Percentiles rank a stretch among this genome's conserved stretches.
Conservation (phyloP, 2,888 invertebrate species). For the Drosophila recens region DNA sequence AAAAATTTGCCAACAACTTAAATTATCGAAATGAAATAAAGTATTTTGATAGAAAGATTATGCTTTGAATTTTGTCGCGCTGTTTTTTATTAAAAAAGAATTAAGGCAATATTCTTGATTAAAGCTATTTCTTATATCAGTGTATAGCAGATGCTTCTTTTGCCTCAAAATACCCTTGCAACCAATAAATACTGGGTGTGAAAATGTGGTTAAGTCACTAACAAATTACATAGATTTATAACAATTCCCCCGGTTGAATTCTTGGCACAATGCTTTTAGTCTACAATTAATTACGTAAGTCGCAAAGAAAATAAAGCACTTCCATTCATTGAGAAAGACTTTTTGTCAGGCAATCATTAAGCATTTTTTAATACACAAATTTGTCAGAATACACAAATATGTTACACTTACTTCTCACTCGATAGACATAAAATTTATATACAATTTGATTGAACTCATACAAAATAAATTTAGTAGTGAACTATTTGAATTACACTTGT, state of each 20-base stretch:
- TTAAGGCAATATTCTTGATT: neutral
- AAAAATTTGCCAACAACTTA: too few species aligned
- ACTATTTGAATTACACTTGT: neutral
- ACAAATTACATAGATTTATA: slow-evolving; percentile 13
- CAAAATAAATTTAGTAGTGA: neutral
- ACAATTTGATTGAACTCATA: neutral
- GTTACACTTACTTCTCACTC: slow-evolving; percentile 48
- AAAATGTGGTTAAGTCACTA: neutral
- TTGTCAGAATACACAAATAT: neutral
- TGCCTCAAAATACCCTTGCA: neutral
- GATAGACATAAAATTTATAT: slow-evolving; percentile 12
- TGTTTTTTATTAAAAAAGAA: too few species aligned
- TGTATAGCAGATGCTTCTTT: neutral
- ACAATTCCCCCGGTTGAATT: neutral
- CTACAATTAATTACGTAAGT: slow-evolving; percentile 7
- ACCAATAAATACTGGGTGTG: neutral
- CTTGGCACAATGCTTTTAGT: slow-evolving; percentile 2
- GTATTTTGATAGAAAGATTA: too few species aligned
- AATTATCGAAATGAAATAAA: too few species aligned
- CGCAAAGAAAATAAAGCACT: neutral
- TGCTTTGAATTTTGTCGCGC: too few species aligned
- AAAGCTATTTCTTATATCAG: neutral
- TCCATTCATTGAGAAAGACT: slow-evolving; percentile 4
- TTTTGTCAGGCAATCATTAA: neutral
- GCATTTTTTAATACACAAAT: neutral